phyloP scores from a whole-genome alignment of 1,140 invertebrate species.

The Cylas formicarius region DNA sequence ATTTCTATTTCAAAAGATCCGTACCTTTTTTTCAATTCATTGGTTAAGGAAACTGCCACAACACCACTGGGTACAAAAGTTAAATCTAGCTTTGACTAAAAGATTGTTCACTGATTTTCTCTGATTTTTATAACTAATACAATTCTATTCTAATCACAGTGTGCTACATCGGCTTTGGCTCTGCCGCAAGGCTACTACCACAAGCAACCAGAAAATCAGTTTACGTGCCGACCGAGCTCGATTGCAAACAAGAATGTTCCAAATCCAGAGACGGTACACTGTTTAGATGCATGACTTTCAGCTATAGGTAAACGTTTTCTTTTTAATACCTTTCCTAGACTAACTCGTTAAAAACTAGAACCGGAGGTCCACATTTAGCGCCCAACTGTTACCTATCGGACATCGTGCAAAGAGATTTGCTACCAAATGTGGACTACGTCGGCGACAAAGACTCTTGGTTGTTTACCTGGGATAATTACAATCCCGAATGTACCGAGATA shows the following conservation, averaged over 20 bases:
- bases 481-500: slow-evolving; percentile 33
- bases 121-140: no score
- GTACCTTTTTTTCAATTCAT: no score
- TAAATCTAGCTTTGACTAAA: no score
- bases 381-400: slow-evolving; percentile 62
- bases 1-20: no score
- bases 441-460: slow-evolving; percentile 53
- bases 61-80: no score
- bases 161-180: slow-evolving; percentile 67
- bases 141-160: slow-evolving; percentile 41
- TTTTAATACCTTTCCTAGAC: neutral
- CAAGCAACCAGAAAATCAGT: slow-evolving; percentile 55
- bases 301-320: slow-evolving; percentile 51
- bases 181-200: slow-evolving; percentile 58
- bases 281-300: slow-evolving; percentile 64
- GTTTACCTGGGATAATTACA: slow-evolving; percentile 55
- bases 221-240: slow-evolving; percentile 52
- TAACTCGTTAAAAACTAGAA: slow-evolving; percentile 32
- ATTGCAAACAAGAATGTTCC: slow-evolving; percentile 63
- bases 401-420: slow-evolving; percentile 59
- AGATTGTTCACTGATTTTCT: no score
- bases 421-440: slow-evolving; percentile 57
- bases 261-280: slow-evolving; percentile 49
- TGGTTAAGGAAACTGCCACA: no score
- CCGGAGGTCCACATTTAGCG: slow-evolving; percentile 24